Evolutionary conservation across 2,888 invertebrate species (phyloP), one percentile per base, ranked within the genome.

Genomic region (Oeneis ivallda): DNA sequence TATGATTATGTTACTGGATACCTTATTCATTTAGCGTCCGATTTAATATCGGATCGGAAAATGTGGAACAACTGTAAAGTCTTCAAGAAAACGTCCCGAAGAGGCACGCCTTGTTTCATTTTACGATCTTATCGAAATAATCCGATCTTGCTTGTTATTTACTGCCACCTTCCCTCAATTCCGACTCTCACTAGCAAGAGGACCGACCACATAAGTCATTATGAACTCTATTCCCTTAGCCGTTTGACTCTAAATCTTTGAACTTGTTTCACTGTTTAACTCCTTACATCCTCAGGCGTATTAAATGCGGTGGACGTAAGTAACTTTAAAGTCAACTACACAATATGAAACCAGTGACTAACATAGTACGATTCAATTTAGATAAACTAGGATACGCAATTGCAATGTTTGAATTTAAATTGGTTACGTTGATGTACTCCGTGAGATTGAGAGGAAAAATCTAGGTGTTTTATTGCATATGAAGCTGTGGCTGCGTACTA

Each of bases 101-200:
- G 84, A 82, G 83, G 81, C 86, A 78, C 81, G 85, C 82, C 87
- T 88, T 92, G 89, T 90, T 92, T 90, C 89, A 89, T 90, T 90
- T 90, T 91, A 92, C 86, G 90, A 90, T 89, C 88, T 91, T 91
- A 91, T 91, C 91, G 90, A 90, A 89, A 91, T 91, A 91, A 91
- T 92, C 89, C 88, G 87, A 92, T 89, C 91, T 86, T 80, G 78
- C 84, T 85, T 85, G 87, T 91, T 92, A 90, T 91, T 91, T 92
- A 91, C 89, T 86, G 81, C 89, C 83, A 79, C 80, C 84, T 86
- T 85, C 85, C 85, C 85, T 84, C 86, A 81, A 85, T 83, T 84
- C 78, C 74, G 74, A 77, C 81, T 80, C 83, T 82, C 81, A 75
- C 80, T 79, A 74, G 76, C 74, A 79, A 83, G 78, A 76, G 75